Evolutionary conservation across 2,113 vertebrate genomes (phyloP).

Genomic region (Todiramphus saurophagus): DNA sequence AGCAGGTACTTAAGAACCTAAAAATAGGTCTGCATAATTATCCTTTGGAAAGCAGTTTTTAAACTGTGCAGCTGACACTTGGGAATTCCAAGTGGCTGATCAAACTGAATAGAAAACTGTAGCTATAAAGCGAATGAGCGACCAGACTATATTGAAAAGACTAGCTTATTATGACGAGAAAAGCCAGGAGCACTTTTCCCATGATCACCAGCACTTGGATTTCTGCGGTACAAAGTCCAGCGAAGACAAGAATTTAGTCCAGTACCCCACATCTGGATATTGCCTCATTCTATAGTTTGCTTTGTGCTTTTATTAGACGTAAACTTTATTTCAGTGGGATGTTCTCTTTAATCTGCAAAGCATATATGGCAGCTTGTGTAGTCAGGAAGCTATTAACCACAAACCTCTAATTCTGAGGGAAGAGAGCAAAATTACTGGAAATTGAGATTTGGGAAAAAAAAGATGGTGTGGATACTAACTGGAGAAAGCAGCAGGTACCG

Average conservation of each 20-base stretch:
- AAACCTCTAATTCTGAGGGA: background rate
- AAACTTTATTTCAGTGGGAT: background rate
- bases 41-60: slow-evolving; percentile 55
- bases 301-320: background rate
- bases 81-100: slow-evolving; percentile 68
- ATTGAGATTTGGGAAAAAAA: background rate
- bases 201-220: slow-evolving; percentile 31
- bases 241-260: background rate
- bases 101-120: slow-evolving; percentile 67
- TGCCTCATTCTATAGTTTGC: background rate
- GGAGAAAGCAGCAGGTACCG: background rate
- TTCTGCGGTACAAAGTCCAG: background rate
- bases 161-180: slow-evolving; percentile 50
- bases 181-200: slow-evolving; percentile 50
- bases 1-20: slow-evolving; percentile 52
- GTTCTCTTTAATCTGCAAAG: slow-evolving; percentile 4
- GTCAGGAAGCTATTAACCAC: slow-evolving; percentile 32
- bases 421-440: slow-evolving; percentile 6
- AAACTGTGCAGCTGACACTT: slow-evolving; percentile 60
- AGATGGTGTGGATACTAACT: background rate
- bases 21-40: slow-evolving; percentile 61
- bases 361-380: background rate
- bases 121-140: slow-evolving; percentile 56
- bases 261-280: background rate
- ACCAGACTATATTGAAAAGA: slow-evolving; percentile 56